Evolutionary conservation across 2,888 invertebrate species (phyloP).

Genomic region (Eudemis profundana): DNA sequence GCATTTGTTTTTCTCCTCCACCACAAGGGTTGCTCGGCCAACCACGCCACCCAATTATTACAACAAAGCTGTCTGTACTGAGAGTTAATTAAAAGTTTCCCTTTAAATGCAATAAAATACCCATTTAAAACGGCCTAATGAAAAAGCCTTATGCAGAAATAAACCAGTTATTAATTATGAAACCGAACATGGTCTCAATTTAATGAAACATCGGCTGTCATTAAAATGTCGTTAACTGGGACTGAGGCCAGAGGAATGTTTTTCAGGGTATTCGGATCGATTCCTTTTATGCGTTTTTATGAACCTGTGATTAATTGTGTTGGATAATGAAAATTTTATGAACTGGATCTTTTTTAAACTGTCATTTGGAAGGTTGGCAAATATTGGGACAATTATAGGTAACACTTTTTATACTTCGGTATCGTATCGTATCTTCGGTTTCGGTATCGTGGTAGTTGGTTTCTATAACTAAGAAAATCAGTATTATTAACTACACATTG

Average conservation of each 20-base stretch:
- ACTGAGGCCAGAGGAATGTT: conserved; percentile 1
- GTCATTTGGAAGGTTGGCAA: too few species aligned
- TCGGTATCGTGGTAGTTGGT: too few species aligned
- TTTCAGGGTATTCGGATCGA: conserved; percentile 18
- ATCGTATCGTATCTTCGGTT: too few species aligned
- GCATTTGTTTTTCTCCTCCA: not conserved
- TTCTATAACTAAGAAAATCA: too few species aligned
- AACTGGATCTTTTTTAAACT: not conserved
- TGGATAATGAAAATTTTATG: not conserved
- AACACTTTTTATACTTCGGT: too few species aligned
- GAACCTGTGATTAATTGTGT: conserved; percentile 9
- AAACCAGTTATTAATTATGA: not conserved
- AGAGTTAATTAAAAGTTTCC: conserved; percentile 19
- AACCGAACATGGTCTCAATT: conserved; percentile 23
- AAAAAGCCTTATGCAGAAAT: not conserved
- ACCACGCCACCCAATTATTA: conserved; percentile 14
- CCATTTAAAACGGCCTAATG: conserved; percentile 9
- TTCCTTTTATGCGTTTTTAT: conserved; percentile 19
- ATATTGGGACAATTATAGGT: too few species aligned
- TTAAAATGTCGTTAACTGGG: conserved; percentile 45
- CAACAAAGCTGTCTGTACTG: not conserved
- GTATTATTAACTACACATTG: too few species aligned
- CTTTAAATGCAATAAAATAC: conserved; percentile 8
- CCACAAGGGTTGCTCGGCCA: conserved; percentile 9
- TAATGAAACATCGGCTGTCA: conserved; percentile 33